A percentile compares a stretch with the other conserved stretches of the same genome.
Evolutionary conservation across 2,797 vertebrate species (phyloP).

Genomic region (Phalanger gymnotis): DNA sequence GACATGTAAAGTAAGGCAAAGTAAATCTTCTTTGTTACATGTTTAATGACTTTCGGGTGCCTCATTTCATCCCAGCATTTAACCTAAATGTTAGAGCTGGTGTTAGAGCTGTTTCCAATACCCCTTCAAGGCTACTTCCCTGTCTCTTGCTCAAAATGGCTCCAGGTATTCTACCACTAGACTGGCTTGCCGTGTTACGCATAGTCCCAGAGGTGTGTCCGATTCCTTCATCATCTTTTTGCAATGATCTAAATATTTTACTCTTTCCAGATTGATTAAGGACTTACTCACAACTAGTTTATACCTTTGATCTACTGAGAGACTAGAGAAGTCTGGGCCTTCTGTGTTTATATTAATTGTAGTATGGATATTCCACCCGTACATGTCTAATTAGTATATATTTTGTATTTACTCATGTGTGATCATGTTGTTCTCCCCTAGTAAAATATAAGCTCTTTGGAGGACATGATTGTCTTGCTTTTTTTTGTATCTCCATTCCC

Average conservation of each 20-base stretch:
- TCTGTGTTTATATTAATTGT: background rate
- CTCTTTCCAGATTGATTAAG: background rate
- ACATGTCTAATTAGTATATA: background rate
- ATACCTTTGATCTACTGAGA: background rate
- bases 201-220: background rate
- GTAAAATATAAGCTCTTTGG: background rate
- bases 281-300: background rate
- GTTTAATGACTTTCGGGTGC: background rate
- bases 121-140: background rate
- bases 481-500: background rate
- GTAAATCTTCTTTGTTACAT: background rate
- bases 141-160: background rate
- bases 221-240: background rate
- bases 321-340: background rate
- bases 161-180: background rate
- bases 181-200: background rate
- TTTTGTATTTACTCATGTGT: background rate
- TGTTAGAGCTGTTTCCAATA: background rate
- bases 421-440: background rate
- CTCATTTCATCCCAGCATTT: background rate
- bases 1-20: background rate
- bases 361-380: background rate
- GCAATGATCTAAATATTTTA: background rate
- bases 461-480: background rate
- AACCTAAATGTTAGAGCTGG: background rate